Evolutionary conservation across 2,113 vertebrate genomes (phyloP), one percentile per base, ranked within the genome.

Genomic region (Myrmophylax atrothorax): DNA sequence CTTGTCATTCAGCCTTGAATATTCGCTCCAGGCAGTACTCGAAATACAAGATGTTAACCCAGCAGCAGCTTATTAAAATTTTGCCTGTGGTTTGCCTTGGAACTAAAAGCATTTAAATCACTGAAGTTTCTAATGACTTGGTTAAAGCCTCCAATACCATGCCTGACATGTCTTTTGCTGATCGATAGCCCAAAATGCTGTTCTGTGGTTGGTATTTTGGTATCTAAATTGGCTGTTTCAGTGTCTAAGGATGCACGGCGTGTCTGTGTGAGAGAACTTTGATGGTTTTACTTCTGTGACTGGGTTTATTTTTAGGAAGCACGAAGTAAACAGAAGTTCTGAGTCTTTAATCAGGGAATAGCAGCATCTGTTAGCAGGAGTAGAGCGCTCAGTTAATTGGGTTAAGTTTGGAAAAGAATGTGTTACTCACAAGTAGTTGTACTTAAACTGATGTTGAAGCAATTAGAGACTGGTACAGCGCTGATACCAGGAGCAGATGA

Each of bases 41-140:
- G 1, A 77, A 74, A 86, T 81, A 92, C 93, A 92, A 80, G 82
- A 58, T 93, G 86, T 93, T 93, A 94, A 77, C 72, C 78, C 63
- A 31, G 86, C 62, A 95, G 81, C 78, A 87, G 78, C 75, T 90
- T 74, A 75, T 69, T 79, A 44, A 84, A 86, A 81, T 68, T 75
- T 44, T 90, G 88, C 58, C 83, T 56, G 67, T 90, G 75, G 55
- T 88, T 91, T 93, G 82, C 79, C 77, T 26, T 10, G 38, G 67
- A 80, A 46, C 59, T 29, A 42, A 23, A 38, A 53, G 53, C 68
- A 62, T 68, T 83, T 22, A 64, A 84, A 75, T 88, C 52, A 13
- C 55, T 62, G 47, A n/a, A 14, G 62, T 79, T 89, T 53, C 42
- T 72, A 67, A 52, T 66, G 55, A 66, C 55, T 76, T 77, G n/a